phyloP scores from a whole-genome alignment of 2,113 vertebrate genomes.

The Cacatua alba region DNA sequence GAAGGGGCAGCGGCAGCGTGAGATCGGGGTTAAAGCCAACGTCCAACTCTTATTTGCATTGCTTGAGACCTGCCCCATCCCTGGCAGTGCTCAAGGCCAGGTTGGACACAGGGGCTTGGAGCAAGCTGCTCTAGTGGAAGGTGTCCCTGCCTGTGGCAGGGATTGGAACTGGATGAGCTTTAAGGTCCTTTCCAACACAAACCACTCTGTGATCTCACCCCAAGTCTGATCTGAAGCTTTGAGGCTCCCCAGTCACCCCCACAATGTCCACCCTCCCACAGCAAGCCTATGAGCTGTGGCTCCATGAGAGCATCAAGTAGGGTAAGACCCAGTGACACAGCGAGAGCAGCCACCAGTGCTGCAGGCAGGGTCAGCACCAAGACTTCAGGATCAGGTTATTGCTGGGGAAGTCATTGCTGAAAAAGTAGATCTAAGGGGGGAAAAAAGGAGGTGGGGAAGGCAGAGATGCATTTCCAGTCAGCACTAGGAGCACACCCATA shows the following conservation, averaged over 20 bases:
- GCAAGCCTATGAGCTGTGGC: fast-evolving
- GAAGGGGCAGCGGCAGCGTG: not conserved
- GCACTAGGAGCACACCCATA: fast-evolving
- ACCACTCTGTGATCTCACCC: not conserved
- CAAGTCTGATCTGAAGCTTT: not conserved
- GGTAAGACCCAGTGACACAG: fast-evolving
- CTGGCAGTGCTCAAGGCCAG: too few species aligned
- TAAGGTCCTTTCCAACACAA: not conserved
- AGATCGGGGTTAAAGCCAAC: not conserved
- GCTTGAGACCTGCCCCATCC: not conserved
- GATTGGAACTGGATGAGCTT: not conserved
- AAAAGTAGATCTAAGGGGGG: fast-evolving
- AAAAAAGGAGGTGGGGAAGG: fast-evolving
- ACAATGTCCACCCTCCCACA: not conserved
- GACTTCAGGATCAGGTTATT: too few species aligned
- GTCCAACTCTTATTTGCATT: not conserved
- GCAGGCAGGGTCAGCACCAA: not conserved
- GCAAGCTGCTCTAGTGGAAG: not conserved
- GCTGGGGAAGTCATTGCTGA: fast-evolving
- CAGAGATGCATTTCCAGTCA: not conserved
- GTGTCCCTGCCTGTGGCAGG: not conserved
- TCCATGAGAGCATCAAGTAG: fast-evolving
- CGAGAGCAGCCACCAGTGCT: not conserved
- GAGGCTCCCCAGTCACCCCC: not conserved
- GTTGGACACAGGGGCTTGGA: not conserved